phyloP scores from a whole-genome alignment of 2,888 invertebrate species.

The Apamea sordens region DNA sequence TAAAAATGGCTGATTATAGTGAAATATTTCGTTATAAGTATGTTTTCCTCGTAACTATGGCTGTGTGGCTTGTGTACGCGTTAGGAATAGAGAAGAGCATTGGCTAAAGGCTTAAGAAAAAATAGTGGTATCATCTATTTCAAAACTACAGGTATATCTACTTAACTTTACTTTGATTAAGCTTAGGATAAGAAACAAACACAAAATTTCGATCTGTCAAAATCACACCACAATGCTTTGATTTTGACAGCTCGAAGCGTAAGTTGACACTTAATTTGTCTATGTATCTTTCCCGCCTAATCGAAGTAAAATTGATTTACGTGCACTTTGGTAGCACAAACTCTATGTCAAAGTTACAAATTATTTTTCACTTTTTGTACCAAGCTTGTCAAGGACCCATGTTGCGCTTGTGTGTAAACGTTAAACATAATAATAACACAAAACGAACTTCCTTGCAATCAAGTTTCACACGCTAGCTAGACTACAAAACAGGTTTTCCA shows the following conservation, averaged over 20 bases:
- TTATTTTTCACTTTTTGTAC: not conserved
- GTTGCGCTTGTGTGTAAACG: constrained; percentile 1
- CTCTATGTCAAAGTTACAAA: not conserved
- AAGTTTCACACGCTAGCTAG: constrained; percentile 52
- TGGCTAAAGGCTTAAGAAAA: constrained; percentile 8
- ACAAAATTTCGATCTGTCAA: not conserved
- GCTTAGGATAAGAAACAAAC: not conserved
- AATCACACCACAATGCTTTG: not conserved
- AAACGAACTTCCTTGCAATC: constrained; percentile 45
- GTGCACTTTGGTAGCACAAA: not conserved
- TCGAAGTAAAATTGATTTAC: not conserved
- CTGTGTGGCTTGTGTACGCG: constrained; percentile 23
- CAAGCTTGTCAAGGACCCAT: constrained; percentile 23
- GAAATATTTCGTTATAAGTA: constrained; percentile 51
- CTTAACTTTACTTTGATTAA: not conserved
- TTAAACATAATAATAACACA: constrained; percentile 35
- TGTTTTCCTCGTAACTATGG: constrained; percentile 31
- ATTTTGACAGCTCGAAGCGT: not conserved
- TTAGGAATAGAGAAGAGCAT: constrained; percentile 29
- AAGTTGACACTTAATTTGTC: not conserved
- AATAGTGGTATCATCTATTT: not conserved
- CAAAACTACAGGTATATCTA: not conserved
- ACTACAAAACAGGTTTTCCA: constrained; percentile 65
- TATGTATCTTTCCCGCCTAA: not conserved
- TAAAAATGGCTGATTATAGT: constrained; percentile 53